Evolutionary conservation across 2,888 invertebrate species (phyloP).

Genomic region (Drosophila multiciliata): DNA sequence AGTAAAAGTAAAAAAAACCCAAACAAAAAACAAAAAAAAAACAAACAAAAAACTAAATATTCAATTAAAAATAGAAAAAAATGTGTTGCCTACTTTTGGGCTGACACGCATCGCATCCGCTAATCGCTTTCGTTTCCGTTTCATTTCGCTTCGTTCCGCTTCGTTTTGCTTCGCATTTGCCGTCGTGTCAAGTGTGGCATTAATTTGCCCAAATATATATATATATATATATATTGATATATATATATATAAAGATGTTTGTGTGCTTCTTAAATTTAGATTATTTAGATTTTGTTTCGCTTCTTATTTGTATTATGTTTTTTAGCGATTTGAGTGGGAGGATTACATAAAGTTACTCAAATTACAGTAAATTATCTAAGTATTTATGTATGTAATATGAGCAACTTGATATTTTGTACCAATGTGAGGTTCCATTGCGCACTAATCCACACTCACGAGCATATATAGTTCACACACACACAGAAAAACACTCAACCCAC

Average conservation of each 20-base stretch:
- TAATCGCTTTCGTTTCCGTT: conserved; percentile 31
- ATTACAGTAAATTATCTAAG: conserved; percentile 13
- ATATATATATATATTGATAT: conserved; percentile 8
- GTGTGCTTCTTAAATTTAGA: background rate
- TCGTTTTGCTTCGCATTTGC: conserved; percentile 23
- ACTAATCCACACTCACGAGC: conserved; percentile 36
- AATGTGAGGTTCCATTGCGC: conserved; percentile 67
- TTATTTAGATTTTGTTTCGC: conserved; percentile 6
- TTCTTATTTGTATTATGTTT: conserved; percentile 5
- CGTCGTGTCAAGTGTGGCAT: conserved; percentile 20
- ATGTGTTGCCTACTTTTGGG: conserved; percentile 60
- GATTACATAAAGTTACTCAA: conserved; percentile 8
- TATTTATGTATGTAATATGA: conserved; percentile 13
- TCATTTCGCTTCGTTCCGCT: conserved; percentile 41
- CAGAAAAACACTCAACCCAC: conserved; percentile 6
- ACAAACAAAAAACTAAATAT: conserved; percentile 4
- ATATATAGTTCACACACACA: conserved; percentile 20
- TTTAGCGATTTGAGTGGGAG: conserved; percentile 21
- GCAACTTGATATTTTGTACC: conserved; percentile 11
- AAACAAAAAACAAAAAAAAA: background rate
- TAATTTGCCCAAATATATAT: conserved; percentile 34
- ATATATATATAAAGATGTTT: background rate
- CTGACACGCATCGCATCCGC: conserved; percentile 48
- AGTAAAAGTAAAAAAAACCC: conserved; percentile 27
- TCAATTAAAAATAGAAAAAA: conserved; percentile 34